Evolutionary conservation across 2,888 invertebrate species (phyloP).

Genomic region (Drosophila sordidula): DNA sequence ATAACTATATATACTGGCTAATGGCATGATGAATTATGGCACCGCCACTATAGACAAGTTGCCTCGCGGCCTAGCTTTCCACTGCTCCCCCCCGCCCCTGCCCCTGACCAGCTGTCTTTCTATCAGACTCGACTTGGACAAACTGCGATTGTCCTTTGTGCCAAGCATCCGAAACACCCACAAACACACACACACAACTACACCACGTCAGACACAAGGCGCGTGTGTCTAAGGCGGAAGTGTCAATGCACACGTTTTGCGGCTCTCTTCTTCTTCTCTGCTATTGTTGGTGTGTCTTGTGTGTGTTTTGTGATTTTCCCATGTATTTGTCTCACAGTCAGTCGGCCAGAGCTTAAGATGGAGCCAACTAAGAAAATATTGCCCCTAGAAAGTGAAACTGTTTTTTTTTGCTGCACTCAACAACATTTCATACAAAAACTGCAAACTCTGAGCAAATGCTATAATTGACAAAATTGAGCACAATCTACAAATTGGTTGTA

Average conservation of each 20-base stretch:
- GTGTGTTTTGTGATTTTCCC: constrained; percentile 22
- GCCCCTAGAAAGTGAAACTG: constrained; percentile 51
- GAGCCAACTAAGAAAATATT: constrained; percentile 43
- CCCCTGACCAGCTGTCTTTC: constrained; percentile 16
- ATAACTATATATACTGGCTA: constrained; percentile 59
- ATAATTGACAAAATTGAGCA: constrained; percentile 11
- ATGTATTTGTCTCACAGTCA: constrained; percentile 42
- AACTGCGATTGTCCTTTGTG: constrained; percentile 56
- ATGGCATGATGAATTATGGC: constrained; percentile 74
- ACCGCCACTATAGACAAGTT: constrained; percentile 51
- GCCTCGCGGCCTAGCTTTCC: constrained; percentile 14
- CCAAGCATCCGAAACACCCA: constrained; percentile 53
- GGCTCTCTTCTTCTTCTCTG: constrained; percentile 7
- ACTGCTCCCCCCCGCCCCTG: constrained; percentile 5
- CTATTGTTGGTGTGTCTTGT: constrained; percentile 8
- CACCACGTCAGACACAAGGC: constrained; percentile 27
- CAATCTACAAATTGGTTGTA: neutral
- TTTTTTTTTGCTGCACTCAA: constrained; percentile 12
- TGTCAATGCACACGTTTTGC: constrained; percentile 67
- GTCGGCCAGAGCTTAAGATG: constrained; percentile 43
- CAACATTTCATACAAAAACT: neutral
- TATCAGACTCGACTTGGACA: constrained; percentile 48
- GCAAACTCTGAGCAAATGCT: constrained; percentile 2
- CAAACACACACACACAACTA: constrained; percentile 11
- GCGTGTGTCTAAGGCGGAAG: constrained; percentile 76